These are phyloP conservation scores for Drosophila ercepeae DNA, from an alignment of 1,140 invertebrate genomes.

Conservation along the genomic window DNA sequence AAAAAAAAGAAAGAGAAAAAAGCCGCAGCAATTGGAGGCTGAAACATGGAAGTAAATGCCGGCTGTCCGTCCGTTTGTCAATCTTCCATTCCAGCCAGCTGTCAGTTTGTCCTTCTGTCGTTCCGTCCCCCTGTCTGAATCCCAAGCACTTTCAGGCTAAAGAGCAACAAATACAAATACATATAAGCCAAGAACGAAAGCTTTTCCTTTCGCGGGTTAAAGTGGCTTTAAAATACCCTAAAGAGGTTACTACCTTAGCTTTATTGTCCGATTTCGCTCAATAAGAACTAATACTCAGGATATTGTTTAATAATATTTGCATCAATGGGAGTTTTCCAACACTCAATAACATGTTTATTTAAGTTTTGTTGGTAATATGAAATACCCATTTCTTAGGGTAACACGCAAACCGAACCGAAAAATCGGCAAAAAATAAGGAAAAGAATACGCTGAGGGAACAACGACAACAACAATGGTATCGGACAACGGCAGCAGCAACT, in stretches of 20 bases:
- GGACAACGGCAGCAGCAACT: constrained; percentile 75
- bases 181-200: constrained; percentile 23
- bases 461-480: constrained; percentile 50
- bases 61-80: constrained; percentile 38
- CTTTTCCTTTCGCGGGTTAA: neutral
- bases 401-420: constrained; percentile 5
- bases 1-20: neutral
- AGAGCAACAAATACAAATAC: constrained; percentile 62
- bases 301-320: too few relatives aligned
- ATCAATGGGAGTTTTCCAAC: too few relatives aligned
- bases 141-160: constrained; percentile 62
- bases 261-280: too few relatives aligned
- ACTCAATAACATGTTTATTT: too few relatives aligned
- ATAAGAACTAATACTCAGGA: too few relatives aligned
- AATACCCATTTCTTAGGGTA: constrained; percentile 19
- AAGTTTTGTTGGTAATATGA: too few relatives aligned
- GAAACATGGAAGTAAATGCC: constrained; percentile 62
- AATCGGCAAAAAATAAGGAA: constrained; percentile 54
- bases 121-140: constrained; percentile 41
- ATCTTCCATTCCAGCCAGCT: constrained; percentile 9
- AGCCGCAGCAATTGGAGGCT: constrained; percentile 49
- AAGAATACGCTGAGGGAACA: constrained; percentile 57
- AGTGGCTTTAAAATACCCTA: constrained; percentile 17
- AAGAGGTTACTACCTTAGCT: too few relatives aligned
- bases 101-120: constrained; percentile 16